Evolutionary conservation across 1,140 invertebrate genomes (phyloP).

Genomic region (Bombus ignitus): DNA sequence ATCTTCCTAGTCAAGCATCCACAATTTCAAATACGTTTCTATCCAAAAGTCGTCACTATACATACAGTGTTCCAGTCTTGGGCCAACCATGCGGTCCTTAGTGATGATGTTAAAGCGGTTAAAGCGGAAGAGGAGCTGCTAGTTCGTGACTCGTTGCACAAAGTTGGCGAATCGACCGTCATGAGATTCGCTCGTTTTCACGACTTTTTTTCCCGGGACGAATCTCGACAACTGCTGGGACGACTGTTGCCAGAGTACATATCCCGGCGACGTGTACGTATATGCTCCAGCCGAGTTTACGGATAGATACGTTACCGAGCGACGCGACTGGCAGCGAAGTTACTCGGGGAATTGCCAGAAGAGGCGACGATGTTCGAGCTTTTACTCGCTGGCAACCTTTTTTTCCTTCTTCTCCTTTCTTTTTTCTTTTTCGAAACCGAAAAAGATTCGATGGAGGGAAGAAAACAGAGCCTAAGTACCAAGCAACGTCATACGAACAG

Average conservation of each 20-base stretch:
- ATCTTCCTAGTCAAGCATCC: too few species aligned
- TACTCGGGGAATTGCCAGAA: conserved; percentile 71
- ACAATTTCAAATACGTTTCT: background rate
- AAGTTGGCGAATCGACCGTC: conserved; percentile 51
- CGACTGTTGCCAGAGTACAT: conserved; percentile 55
- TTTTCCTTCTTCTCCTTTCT: background rate
- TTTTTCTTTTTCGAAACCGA: conserved; percentile 34
- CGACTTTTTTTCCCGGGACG: conserved; percentile 55
- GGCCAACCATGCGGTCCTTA: conserved; percentile 13
- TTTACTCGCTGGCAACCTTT: conserved; percentile 69
- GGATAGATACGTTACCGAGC: conserved; percentile 77
- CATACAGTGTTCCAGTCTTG: background rate
- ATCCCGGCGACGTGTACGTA: conserved; percentile 46
- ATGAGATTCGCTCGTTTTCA: conserved; percentile 67
- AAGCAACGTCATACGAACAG: background rate
- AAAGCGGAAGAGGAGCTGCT: conserved; percentile 32
- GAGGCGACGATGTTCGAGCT: conserved; percentile 61
- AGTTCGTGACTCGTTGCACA: conserved; percentile 24
- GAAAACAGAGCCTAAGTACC: background rate
- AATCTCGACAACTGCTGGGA: conserved; percentile 53
- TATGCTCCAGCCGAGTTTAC: conserved; percentile 68
- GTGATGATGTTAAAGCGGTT: conserved; percentile 51
- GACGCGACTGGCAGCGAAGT: conserved; percentile 72
- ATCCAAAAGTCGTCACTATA: too few species aligned
- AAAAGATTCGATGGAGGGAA: conserved; percentile 53